phyloP scores from a whole-genome alignment of 2,797 vertebrate genomes.

The Epinephelus awoara region DNA sequence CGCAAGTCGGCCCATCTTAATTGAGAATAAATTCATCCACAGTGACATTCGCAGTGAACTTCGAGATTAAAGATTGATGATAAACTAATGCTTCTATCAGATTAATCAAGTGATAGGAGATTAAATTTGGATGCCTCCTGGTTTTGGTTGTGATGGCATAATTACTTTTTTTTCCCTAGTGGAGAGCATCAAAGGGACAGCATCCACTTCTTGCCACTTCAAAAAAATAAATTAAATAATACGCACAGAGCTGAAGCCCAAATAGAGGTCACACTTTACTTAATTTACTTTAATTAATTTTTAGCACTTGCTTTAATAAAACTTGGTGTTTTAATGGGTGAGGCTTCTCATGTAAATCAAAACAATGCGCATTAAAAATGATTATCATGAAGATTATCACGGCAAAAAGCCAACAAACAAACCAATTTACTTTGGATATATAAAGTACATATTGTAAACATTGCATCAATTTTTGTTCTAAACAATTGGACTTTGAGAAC shows the following conservation, averaged over 20 bases:
- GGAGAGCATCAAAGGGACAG: conserved; percentile 35
- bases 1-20: conserved; percentile 50
- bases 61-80: conserved; percentile 74
- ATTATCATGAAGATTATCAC: neutral
- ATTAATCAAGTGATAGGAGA: conserved; percentile 67
- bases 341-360: neutral
- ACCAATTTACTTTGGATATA: neutral
- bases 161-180: conserved; percentile 27
- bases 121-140: conserved; percentile 58
- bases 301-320: neutral
- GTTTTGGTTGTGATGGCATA: conserved; percentile 58
- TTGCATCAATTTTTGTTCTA: neutral
- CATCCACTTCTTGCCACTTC: conserved; percentile 14
- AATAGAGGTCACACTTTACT: conserved; percentile 31
- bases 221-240: conserved; percentile 23
- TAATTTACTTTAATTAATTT: conserved; percentile 31
- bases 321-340: neutral
- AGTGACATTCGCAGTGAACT: conserved; percentile 61
- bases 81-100: conserved; percentile 69
- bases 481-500: neutral
- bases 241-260: conserved; percentile 17
- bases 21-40: conserved; percentile 62
- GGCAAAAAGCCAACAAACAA: neutral
- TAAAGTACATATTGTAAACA: neutral
- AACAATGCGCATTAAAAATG: neutral